phyloP scores from a whole-genome alignment of 64 coral and sea anemone species.

The Pachyseris speciosa region DNA sequence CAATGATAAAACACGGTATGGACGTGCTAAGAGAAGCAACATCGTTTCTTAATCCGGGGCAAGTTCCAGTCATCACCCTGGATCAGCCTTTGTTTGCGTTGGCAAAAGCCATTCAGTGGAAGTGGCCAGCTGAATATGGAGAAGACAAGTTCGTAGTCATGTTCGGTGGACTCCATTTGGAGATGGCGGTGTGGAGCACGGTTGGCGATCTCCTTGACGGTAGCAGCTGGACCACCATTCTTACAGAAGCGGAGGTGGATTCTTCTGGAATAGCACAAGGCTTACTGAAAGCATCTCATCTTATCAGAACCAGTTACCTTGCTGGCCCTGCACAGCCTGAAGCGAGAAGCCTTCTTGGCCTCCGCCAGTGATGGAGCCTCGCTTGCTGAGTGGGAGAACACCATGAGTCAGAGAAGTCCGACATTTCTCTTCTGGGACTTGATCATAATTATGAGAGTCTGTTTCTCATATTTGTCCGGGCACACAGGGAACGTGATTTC shows the following conservation, averaged over 20 bases:
- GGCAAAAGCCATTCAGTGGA: conserved; percentile 63
- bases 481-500: conserved; percentile 45
- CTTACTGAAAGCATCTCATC: conserved; percentile 60
- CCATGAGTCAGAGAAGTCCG: conserved; percentile 47
- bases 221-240: conserved; percentile 67
- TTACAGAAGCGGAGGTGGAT: conserved; percentile 74
- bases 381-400: conserved; percentile 39
- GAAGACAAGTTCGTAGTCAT: conserved; percentile 56
- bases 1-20: conserved; percentile 77
- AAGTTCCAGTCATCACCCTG: conserved; percentile 59
- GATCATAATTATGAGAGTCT: conserved; percentile 59
- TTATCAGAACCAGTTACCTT: conserved; percentile 73
- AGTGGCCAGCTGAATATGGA: conserved; percentile 56
- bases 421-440: conserved; percentile 72
- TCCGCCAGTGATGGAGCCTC: conserved; percentile 1
- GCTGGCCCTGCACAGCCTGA: conserved; percentile 46
- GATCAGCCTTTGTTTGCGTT: conserved; percentile 76
- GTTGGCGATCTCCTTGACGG: conserved; percentile 66
- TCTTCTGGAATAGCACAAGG: conserved; percentile 63
- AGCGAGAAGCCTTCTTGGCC: conserved; percentile 33
- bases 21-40: conserved; percentile 36
- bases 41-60: conserved; percentile 52
- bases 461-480: conserved; percentile 32
- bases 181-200: conserved; percentile 64
- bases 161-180: conserved; percentile 69